Evolutionary conservation across 92 coral and sea anemone genomes (phyloP), one percentile per base, ranked within the genome.

Genomic region (Palythoa grandiflora): DNA sequence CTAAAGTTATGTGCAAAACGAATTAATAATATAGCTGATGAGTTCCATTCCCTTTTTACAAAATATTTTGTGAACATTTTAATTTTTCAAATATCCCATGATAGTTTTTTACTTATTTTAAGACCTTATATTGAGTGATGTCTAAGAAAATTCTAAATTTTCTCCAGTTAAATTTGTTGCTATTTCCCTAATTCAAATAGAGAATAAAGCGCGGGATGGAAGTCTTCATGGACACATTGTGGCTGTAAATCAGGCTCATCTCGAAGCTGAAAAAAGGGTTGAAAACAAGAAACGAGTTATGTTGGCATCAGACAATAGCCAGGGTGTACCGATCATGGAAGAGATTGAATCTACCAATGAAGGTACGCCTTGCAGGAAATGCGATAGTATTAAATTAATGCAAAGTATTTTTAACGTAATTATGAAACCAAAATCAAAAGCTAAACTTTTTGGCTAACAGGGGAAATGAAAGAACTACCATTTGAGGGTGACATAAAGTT

Each of bases 191-290:
- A 63, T n/a, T 68, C n/a, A 35, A 12, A 48, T 28, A 81, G 86
- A 81, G 21, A 81, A 81, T 52, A 61, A 68, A 17, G 76, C 3
- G 14, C 76, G 86, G 40, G 59, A 81, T 7, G 86, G 86, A 3
- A 81, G 57, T 66, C 86, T 81, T 71, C 86, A 81, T 1, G 86
- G 86, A 38, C 86, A 81, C 10, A 81, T 81, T 14, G 86, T 81
- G 48, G 86, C 86, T 28, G 86, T 81, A 48, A 81, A 81, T 75
- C 40, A 81, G 48, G 86, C 86, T 65, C 86, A 81, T 36, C 75
- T 81, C 39, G 86, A 68, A 52, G 86, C 86, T 20, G 75, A 66
- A 39, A 66, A 66, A 52, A 68, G 76, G 14, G 66, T 12, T 47
- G 59, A 50, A 66, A 68, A 81, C 44, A 44, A 2, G 5, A 50